A percentile compares a stretch with the other conserved stretches of the same genome.
Conservation (phyloP, 53 echinoderm and acorn worm species). For the Paracentrotus lividus region DNA sequence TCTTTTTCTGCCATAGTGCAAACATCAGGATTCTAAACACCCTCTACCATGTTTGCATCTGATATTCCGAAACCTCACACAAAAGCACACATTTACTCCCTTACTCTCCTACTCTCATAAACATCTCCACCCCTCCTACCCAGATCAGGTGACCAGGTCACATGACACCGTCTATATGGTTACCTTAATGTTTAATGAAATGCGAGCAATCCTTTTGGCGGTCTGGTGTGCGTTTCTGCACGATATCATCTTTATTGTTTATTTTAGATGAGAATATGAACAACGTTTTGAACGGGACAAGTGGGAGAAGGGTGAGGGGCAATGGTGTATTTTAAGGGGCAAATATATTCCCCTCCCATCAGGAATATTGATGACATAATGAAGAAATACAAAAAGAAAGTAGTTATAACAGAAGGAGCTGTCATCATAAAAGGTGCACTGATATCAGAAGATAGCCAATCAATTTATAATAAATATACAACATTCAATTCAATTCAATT, state of each 20-base stretch:
- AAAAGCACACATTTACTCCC: background rate
- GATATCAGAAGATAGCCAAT: too few species aligned
- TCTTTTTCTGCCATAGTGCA: too few species aligned
- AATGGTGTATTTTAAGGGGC: background rate
- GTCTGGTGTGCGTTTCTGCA: constrained; percentile 57
- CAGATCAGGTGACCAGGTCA: constrained; percentile 46
- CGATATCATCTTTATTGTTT: constrained; percentile 15
- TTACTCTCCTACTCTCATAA: background rate
- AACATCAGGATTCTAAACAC: too few species aligned
- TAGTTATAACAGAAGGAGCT: too few species aligned
- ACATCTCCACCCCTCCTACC: constrained; percentile 28
- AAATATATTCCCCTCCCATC: background rate
- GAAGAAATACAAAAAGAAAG: background rate
- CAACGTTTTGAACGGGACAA: background rate
- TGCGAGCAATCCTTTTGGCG: constrained; percentile 45
- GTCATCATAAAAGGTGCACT: too few species aligned
- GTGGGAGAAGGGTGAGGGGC: background rate
- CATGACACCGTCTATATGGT: constrained; percentile 30
- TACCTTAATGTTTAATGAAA: constrained; percentile 48
- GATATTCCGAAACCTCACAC: constrained; percentile 20
- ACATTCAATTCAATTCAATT: too few species aligned
- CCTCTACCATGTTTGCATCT: too few species aligned
- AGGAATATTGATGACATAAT: background rate
- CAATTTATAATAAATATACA: too few species aligned
- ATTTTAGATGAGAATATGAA: background rate